A percentile compares a stretch with the other conserved stretches of the same genome.
Conservation (phyloP, 2,888 invertebrate species). For the Andrena hattorfiana region DNA sequence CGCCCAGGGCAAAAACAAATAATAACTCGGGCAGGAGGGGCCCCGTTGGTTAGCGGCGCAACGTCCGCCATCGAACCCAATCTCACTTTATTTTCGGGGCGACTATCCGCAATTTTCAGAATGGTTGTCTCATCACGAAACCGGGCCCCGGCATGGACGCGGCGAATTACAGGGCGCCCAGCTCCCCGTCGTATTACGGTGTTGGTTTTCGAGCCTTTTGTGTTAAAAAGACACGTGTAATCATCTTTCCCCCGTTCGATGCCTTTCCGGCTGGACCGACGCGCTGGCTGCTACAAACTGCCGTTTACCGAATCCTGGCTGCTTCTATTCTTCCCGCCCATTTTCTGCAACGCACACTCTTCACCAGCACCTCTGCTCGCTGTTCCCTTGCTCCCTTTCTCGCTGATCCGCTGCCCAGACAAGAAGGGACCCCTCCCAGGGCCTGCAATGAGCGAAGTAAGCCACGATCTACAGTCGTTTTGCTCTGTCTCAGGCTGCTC, state of each 20-base stretch:
- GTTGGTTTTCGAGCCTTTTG: constrained; percentile 86
- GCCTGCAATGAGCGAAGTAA: constrained; percentile 29
- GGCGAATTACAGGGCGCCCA: constrained; percentile 84
- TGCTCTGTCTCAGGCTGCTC: constrained; percentile 2
- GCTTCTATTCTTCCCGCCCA: constrained; percentile 29
- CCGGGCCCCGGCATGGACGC: constrained; percentile 59
- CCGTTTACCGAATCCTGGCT: constrained; percentile 45
- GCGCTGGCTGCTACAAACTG: constrained; percentile 42
- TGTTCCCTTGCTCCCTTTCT: constrained; percentile 3
- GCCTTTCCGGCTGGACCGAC: constrained; percentile 40
- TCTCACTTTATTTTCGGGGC: constrained; percentile 77
- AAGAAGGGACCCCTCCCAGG: too few species aligned
- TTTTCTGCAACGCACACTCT: constrained; percentile 12
- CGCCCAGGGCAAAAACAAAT: constrained; percentile 82
- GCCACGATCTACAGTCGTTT: constrained; percentile 23
- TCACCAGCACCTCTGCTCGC: not conserved
- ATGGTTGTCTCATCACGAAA: constrained; percentile 83
- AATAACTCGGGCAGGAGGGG: constrained; percentile 77
- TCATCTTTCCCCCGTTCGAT: constrained; percentile 75
- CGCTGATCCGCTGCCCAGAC: not conserved
- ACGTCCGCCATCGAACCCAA: constrained; percentile 61
- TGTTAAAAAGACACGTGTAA: constrained; percentile 85
- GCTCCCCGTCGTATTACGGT: constrained; percentile 84
- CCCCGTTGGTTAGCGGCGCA: constrained; percentile 63
- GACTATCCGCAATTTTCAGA: constrained; percentile 82